Conservation (phyloP, 2,113 vertebrate species). For the Callopanchax toddi region DNA sequence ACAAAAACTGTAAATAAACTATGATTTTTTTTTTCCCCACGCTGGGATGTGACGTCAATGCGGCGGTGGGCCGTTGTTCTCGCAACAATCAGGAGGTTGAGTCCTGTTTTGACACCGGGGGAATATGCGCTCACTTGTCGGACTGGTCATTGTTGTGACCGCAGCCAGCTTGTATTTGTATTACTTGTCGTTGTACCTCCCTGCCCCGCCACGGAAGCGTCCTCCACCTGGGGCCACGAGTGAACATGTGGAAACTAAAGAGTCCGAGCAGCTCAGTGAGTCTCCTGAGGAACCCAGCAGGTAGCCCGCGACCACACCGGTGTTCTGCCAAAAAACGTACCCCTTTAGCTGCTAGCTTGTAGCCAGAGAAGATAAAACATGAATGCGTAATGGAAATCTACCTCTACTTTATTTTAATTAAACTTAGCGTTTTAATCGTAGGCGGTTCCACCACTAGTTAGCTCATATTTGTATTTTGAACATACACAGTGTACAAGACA, state of each 20-base stretch:
- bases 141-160: constrained; percentile 58
- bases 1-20: no score
- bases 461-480: neutral
- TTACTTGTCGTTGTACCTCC: constrained; percentile 66
- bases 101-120: neutral
- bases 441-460: no score
- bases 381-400: no score
- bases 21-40: no score
- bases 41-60: constrained; percentile 31
- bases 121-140: constrained; percentile 73
- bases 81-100: neutral
- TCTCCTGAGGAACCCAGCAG: constrained; percentile 47
- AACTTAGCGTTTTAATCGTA: neutral
- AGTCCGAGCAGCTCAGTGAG: constrained; percentile 29
- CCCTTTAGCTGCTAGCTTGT: neutral
- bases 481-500: no score
- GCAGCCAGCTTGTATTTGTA: constrained; percentile 73
- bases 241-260: constrained; percentile 31
- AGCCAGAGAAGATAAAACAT: neutral
- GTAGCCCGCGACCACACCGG: constrained; percentile 19
- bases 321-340: neutral
- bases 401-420: neutral
- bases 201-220: constrained; percentile 49
- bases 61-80: neutral
- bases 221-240: neutral